Evolutionary conservation across 2,888 invertebrate species (phyloP), one percentile per base, ranked within the genome.

Genomic region (Conchocele bisecta): DNA sequence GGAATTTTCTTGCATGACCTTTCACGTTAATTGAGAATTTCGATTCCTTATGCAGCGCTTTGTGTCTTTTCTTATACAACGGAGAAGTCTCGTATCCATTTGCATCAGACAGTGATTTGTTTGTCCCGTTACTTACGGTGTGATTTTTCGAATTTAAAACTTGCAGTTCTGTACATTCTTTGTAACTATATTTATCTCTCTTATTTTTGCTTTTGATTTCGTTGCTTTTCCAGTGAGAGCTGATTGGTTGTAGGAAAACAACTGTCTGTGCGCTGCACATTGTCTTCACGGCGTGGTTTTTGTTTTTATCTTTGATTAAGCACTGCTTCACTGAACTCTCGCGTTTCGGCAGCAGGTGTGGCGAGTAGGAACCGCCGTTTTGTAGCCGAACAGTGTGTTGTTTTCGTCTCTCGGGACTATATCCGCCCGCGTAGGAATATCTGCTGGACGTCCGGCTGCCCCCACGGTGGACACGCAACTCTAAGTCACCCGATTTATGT

Each of bases 401-500:
- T 48, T 26, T 48, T 15, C 61, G 61, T 11, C 29, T 54, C 15
- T 57, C 57, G n/a, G n/a, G n/a, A n/a, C n/a, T n/a, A n/a, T n/a
- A n/a, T 26, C 39, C 31, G 31, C 37, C 39, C 6, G 42, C 22
- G 46, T 53, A 60, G 2, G 65, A 60, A 26, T 65, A 65, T n/a
- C 51, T 54, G 6, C 42, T 24, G 3, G 50, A 46, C 1, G 66
- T 44, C 0, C 67, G 64, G 15, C 73, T 67, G 0, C 88, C 86
- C 7, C 98, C 98, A 0, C 97, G 93, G 91, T 98, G 98, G 83
- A 98, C 97, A 80, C 98, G 93, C 71, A 98, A 91, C 0, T 97
- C 98, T 37, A 98, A 83, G 0, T 82, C 71, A 26, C 80, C 79
- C 0, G 67, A 66, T 17, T 24, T 53, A 35, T 65, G 24, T 13